Evolutionary conservation across 2,888 invertebrate genomes (phyloP), one percentile per base, ranked within the genome.

Genomic region (Dioctria linearis): DNA sequence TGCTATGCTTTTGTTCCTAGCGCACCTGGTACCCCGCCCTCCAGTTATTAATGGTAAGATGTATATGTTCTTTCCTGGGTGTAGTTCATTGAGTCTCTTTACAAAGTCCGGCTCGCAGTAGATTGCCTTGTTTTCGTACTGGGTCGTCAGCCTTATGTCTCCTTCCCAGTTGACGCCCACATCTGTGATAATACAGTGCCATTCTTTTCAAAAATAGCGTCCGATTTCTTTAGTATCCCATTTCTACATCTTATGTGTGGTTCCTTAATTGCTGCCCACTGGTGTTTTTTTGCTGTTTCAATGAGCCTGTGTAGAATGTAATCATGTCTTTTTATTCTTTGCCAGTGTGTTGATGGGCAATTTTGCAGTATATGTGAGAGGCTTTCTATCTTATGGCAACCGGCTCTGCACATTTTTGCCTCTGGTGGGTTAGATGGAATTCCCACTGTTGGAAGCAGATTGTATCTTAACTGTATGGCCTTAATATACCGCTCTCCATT

Each of bases 381-480:
- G 11, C 43, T 11, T 3, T 67, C 67, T 11, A 8, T 25, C 8
- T 46, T 67, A 13, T 5, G 5, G 46, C 67, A 67, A 6, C 67
- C 67, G 6, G 67, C 46, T 46, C 67, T n/a, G 67, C 67, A 67
- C 6, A 9, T 67, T 46, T n/a, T 3, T 40, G 25, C 25, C 25
- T 25, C 25, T 25, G 25, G 25, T 25, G 0, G 25, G 25, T 25
- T 25, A 25, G 2, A 25, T 25, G 25, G 25, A 25, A 25, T 1
- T 25, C 25, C 25, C 25, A 25, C 25, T 25, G 25, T 25, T 3
- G 67, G 67, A n/a, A 67, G 46, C 46, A 46, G n/a, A n/a, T 46
- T 67, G 25, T 5, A 67, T n/a, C 67, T 42, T 5, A 67, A n/a
- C 4, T 46, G 67, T 11, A 67, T n/a, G n/a, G 67, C 46, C n/a